A percentile compares a stretch with the other conserved stretches of the same genome.
Conservation (phyloP, 2,113 vertebrate genomes). For the Falcunculus frontatus region DNA sequence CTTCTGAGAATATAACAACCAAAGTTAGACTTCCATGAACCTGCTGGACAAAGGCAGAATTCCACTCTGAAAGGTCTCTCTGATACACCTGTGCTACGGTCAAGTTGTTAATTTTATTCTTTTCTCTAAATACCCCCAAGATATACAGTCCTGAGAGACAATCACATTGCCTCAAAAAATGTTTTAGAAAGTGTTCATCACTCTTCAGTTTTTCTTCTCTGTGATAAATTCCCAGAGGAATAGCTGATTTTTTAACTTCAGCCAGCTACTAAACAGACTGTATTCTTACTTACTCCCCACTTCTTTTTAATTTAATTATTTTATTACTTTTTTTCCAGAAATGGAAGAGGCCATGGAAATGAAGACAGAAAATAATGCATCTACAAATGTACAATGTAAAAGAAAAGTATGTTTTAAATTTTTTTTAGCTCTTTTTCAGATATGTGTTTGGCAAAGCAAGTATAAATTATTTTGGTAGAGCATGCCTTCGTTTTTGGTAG, state of each 20-base stretch:
- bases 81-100: neutral
- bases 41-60: neutral
- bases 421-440: neutral
- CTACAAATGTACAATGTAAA: constrained; percentile 55
- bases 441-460: neutral
- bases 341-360: constrained; percentile 76
- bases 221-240: neutral
- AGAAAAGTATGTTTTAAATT: constrained; percentile 71
- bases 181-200: neutral
- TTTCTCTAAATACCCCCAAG: neutral
- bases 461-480: neutral
- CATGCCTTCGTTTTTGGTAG: neutral
- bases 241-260: neutral
- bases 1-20: neutral
- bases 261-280: neutral
- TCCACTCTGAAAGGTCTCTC: neutral
- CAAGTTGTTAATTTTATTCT: neutral
- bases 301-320: neutral
- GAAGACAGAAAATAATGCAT: neutral
- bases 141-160: neutral
- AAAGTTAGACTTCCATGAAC: neutral
- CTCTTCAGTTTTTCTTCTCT: neutral
- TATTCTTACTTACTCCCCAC: neutral
- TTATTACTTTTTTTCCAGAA: constrained; percentile 67
- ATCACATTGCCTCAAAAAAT: neutral